Evolutionary conservation across 1,140 invertebrate species (phyloP).

Genomic region (Cecropterus lyciades): DNA sequence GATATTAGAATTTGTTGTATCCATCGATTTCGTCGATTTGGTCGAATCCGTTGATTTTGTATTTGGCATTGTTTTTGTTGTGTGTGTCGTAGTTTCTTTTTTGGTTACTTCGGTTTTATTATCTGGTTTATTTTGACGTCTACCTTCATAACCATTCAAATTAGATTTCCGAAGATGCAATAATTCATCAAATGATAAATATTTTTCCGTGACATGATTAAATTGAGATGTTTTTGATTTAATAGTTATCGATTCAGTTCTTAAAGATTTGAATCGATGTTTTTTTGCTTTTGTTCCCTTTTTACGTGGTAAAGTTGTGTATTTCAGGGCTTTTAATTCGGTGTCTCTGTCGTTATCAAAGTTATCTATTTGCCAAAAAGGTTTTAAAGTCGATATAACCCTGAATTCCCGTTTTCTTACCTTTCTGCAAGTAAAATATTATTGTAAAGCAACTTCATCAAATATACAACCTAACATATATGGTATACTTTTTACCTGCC

Average conservation of each 20-base stretch:
- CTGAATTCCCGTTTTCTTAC: conserved; percentile 51
- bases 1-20: too few species aligned
- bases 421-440: conserved; percentile 45
- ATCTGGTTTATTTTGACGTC: conserved; percentile 36
- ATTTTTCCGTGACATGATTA: conserved; percentile 64
- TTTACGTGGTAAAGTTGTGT: conserved; percentile 63
- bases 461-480: conserved; percentile 18
- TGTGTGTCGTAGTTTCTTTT: conserved; percentile 21
- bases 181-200: conserved; percentile 77
- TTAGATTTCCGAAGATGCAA: conserved; percentile 66
- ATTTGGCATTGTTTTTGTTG: too few species aligned
- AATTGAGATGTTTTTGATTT: conserved; percentile 36
- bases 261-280: conserved; percentile 35
- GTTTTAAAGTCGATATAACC: conserved; percentile 49
- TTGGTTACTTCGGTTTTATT: conserved; percentile 25
- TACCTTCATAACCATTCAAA: conserved; percentile 43
- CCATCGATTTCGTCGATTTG: too few species aligned
- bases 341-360: conserved; percentile 42
- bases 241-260: conserved; percentile 64
- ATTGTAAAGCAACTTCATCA: conserved; percentile 36
- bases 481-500: conserved; percentile 48
- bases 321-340: conserved; percentile 59
- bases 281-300: conserved; percentile 46
- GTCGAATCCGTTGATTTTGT: conserved; percentile 7
- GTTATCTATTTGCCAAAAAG: conserved; percentile 70